phyloP scores from a whole-genome alignment of 23 tunicate species.

The Ascidia mentula region DNA sequence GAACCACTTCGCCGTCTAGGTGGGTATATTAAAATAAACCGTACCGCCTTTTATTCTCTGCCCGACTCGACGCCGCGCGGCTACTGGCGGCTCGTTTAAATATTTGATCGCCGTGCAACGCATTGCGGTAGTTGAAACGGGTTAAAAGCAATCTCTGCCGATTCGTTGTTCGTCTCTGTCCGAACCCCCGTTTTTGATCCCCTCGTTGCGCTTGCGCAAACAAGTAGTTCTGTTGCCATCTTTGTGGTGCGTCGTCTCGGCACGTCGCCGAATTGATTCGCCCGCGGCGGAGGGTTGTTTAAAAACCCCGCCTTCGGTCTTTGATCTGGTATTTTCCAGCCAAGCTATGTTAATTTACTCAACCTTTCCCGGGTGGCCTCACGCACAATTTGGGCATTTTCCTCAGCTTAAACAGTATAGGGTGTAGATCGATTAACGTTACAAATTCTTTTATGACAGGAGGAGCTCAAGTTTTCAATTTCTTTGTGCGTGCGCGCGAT shows the following conservation, averaged over 20 bases:
- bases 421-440: no score
- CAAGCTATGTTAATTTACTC: no score
- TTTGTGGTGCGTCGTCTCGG: not conserved
- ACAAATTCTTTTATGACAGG: conserved; percentile 4
- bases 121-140: not conserved
- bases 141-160: not conserved
- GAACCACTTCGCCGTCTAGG: conserved; percentile 9
- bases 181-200: not conserved
- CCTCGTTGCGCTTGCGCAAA: not conserved
- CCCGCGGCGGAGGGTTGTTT: not conserved
- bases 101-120: not conserved
- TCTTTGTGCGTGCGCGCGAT: conserved; percentile 45
- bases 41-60: not conserved
- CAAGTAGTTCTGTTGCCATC: not conserved
- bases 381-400: no score
- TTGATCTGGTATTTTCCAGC: conserved; percentile 8
- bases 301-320: not conserved
- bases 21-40: conserved; percentile 17
- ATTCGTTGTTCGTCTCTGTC: not conserved
- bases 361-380: not conserved
- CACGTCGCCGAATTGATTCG: not conserved
- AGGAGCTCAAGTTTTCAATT: conserved; percentile 4
- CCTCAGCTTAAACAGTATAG: no score
- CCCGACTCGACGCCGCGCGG: not conserved
- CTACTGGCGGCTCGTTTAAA: not conserved